Evolutionary conservation across 2,797 vertebrate species (phyloP).

Genomic region (Sphenodon punctatus): DNA sequence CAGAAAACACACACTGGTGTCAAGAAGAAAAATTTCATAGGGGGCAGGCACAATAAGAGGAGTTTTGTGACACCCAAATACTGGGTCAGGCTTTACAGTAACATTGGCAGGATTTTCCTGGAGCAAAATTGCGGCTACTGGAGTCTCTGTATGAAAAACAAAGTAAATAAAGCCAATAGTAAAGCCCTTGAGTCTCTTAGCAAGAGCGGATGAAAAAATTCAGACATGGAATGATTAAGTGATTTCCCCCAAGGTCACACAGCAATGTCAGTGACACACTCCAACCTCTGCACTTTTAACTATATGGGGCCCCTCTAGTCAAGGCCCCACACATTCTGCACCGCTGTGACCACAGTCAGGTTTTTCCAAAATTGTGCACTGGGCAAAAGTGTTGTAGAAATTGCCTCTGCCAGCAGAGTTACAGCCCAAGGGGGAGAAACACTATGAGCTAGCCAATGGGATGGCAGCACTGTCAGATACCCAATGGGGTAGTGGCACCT

Average conservation of each 20-base stretch:
- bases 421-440: no score
- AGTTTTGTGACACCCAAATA: neutral
- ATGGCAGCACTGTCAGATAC: no score
- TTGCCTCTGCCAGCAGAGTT: no score
- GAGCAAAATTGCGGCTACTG: fast-evolving
- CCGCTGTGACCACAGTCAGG: neutral
- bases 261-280: neutral
- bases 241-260: neutral
- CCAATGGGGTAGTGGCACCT: no score
- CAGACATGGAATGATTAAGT: neutral
- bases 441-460: no score
- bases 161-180: neutral
- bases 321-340: no score
- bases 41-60: neutral
- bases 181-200: neutral
- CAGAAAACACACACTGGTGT: neutral
- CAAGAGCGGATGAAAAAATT: neutral
- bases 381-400: no score
- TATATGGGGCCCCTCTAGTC: neutral
- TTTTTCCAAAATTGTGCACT: neutral
- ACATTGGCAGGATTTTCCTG: neutral
- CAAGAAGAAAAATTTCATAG: no score
- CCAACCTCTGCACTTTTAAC: neutral
- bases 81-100: fast-evolving
- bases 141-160: neutral